Evolutionary conservation across 2,113 vertebrate species (phyloP).

Genomic region (Melanocharis versteri): DNA sequence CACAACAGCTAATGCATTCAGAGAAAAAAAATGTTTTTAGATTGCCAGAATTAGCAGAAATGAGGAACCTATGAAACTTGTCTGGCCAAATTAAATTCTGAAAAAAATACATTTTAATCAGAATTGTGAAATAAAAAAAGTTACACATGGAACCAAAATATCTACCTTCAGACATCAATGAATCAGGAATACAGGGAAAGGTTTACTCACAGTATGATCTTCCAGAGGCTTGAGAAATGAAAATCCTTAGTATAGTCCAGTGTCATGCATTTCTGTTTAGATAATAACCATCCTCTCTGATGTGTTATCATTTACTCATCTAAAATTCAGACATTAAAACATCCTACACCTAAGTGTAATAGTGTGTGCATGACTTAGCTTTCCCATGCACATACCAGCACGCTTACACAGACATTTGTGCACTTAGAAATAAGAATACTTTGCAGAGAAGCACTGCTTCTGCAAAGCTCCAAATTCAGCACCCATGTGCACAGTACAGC

Average conservation of each 20-base stretch:
- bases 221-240: slow-evolving; percentile 20
- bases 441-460: background rate
- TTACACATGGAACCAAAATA: background rate
- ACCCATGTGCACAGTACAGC: background rate
- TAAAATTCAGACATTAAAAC: background rate
- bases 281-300: background rate
- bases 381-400: background rate
- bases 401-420: background rate
- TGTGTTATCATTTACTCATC: background rate
- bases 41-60: background rate
- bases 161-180: background rate
- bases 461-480: background rate
- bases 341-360: background rate
- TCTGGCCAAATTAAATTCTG: background rate
- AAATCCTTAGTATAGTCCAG: background rate
- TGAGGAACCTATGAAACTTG: background rate
- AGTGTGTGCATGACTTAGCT: background rate
- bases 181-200: background rate
- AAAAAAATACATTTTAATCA: background rate
- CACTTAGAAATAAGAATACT: background rate
- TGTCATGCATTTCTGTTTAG: background rate
- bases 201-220: slow-evolving; percentile 15
- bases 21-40: background rate
- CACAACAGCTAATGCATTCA: background rate
- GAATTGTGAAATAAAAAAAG: background rate